phyloP scores from a whole-genome alignment of 2,888 invertebrate species.

The Temnothorax unifasciatus region DNA sequence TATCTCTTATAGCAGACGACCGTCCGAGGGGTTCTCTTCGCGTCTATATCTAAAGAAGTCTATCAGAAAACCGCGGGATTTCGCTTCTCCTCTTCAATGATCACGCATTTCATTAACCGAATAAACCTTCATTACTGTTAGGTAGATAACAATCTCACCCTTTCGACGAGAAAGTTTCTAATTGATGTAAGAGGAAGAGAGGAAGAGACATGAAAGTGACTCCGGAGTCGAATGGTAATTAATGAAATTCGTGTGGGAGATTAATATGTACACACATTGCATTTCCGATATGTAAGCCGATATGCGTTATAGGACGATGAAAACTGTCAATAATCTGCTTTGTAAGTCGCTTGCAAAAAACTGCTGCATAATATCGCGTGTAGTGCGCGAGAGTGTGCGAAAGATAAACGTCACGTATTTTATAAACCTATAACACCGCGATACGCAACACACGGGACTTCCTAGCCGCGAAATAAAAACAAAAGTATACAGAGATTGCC shows the following conservation, averaged over 20 bases:
- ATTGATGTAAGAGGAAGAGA: not conserved
- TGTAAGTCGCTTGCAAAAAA: not conserved
- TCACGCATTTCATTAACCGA: constrained; percentile 37
- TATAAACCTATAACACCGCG: not conserved
- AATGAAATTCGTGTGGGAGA: not conserved
- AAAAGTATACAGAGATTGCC: not conserved
- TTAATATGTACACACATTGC: not conserved
- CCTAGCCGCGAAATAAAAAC: not conserved
- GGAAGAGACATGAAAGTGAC: not conserved
- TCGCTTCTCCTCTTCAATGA: constrained; percentile 1
- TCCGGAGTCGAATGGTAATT: not conserved
- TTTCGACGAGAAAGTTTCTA: not conserved
- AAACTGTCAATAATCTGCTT: constrained; percentile 3
- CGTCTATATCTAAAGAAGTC: constrained; percentile 37
- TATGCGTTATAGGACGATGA: not conserved
- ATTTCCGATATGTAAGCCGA: not conserved
- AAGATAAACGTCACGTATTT: not conserved
- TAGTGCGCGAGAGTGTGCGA: not conserved
- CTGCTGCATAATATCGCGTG: constrained; percentile 22
- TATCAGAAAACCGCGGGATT: constrained; percentile 4
- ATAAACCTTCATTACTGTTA: constrained; percentile 14
- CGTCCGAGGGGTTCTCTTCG: not conserved
- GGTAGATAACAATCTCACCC: constrained; percentile 6
- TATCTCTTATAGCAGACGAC: not conserved
- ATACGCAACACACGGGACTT: not conserved